Evolutionary conservation across 1,140 invertebrate genomes (phyloP).

Genomic region (Apis mellifera): DNA sequence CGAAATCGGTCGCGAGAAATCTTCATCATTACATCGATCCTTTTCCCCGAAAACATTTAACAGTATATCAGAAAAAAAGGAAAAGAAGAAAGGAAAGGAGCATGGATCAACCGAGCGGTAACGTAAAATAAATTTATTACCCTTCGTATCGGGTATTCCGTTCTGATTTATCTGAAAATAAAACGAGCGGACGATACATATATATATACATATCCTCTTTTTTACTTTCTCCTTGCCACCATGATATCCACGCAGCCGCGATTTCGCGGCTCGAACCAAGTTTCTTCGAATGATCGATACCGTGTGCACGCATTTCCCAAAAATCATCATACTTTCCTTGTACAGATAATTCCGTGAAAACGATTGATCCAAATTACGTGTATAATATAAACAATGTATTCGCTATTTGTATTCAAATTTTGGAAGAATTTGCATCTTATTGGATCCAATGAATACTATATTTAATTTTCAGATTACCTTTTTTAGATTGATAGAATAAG

Average conservation of each 20-base stretch:
- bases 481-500: too few species aligned
- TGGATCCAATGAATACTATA: too few species aligned
- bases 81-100: not conserved
- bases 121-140: slow-evolving; percentile 41
- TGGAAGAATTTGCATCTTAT: too few species aligned
- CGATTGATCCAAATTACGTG: not conserved
- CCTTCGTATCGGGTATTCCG: not conserved
- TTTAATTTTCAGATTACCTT: too few species aligned
- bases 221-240: not conserved
- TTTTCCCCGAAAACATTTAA: slow-evolving; percentile 22
- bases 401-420: too few species aligned
- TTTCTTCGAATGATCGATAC: slow-evolving; percentile 5
- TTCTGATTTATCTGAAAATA: slow-evolving; percentile 44
- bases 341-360: not conserved
- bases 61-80: not conserved
- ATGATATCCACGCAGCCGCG: not conserved
- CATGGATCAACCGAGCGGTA: slow-evolving; percentile 11
- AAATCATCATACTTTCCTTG: not conserved
- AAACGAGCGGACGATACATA: slow-evolving; percentile 23
- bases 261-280: slow-evolving; percentile 9
- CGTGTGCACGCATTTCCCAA: too few species aligned
- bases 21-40: slow-evolving; percentile 39
- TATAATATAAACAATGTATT: too few species aligned
- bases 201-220: not conserved
- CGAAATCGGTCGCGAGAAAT: slow-evolving; percentile 28